A percentile compares a stretch with the other conserved stretches of the same genome.
Evolutionary conservation across 2,888 invertebrate genomes (phyloP).

Genomic region (Eupithecia dodoneata): DNA sequence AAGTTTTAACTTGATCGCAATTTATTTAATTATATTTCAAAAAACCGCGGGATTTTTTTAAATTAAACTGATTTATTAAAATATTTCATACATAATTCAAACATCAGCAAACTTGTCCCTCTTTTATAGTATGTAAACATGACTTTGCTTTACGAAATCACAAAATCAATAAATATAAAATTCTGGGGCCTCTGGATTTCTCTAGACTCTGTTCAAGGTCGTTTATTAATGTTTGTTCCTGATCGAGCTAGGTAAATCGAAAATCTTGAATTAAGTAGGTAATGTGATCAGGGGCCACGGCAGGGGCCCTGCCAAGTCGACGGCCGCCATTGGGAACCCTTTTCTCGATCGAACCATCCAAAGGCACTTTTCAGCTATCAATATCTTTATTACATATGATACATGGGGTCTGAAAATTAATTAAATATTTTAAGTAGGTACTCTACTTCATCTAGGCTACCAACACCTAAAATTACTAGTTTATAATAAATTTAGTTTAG

Average conservation of each 20-base stretch:
- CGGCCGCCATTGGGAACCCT: too few species aligned
- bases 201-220: conserved; percentile 50
- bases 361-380: too few species aligned
- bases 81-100: conserved; percentile 24
- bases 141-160: conserved; percentile 32
- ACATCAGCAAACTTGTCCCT: conserved; percentile 20
- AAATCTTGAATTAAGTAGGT: not conserved
- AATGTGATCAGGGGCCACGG: too few species aligned
- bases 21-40: not conserved
- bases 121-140: conserved; percentile 13
- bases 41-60: not conserved
- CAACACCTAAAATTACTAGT: too few species aligned
- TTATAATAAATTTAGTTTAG: too few species aligned
- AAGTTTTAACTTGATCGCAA: not conserved
- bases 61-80: conserved; percentile 9
- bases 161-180: conserved; percentile 56
- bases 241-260: conserved; percentile 3
- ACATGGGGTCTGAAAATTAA: too few species aligned
- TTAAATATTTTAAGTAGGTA: too few species aligned
- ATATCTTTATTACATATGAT: too few species aligned
- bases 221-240: conserved; percentile 34
- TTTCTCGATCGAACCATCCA: too few species aligned
- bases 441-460: too few species aligned
- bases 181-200: conserved; percentile 44
- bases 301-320: too few species aligned